A percentile compares a stretch with the other conserved stretches of the same genome.
These are phyloP conservation scores for Dipus sagitta DNA, from an alignment of 2,797 vertebrate species.

Conservation along the genomic window DNA sequence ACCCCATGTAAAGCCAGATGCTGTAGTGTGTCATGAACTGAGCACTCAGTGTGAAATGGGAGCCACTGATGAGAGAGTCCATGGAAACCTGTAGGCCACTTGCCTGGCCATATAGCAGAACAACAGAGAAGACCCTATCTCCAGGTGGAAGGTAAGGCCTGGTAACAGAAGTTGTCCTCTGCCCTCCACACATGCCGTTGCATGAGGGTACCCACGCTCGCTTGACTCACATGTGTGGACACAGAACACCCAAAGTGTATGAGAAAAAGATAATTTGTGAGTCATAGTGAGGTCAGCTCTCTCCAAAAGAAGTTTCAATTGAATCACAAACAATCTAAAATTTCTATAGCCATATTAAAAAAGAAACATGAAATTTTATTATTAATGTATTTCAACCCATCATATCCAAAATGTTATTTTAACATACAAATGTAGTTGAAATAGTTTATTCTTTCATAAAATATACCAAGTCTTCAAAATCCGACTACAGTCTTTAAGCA, in stretches of 20 bases:
- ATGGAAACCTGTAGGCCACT: too few relatives aligned
- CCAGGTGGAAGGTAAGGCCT: too few relatives aligned
- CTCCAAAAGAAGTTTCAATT: conserved; percentile 7
- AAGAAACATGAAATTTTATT: conserved; percentile 48
- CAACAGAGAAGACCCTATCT: too few relatives aligned
- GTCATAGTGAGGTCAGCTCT: background rate
- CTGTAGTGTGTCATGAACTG: too few relatives aligned
- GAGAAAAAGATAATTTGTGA: background rate
- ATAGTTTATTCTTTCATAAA: background rate
- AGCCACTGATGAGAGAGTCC: too few relatives aligned
- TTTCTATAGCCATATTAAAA: conserved; percentile 39
- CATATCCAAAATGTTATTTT: conserved; percentile 45
- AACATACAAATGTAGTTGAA: conserved; percentile 8
- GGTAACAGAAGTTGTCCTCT: too few relatives aligned
- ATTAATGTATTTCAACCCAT: background rate
- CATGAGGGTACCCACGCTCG: too few relatives aligned
- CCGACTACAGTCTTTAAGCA: conserved; percentile 9
- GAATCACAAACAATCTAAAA: conserved; percentile 39
- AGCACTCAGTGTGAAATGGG: too few relatives aligned
- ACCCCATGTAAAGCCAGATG: too few relatives aligned
- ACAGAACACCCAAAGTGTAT: too few relatives aligned
- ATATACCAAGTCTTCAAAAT: conserved; percentile 1
- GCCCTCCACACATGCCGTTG: too few relatives aligned
- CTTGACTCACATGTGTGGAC: background rate
- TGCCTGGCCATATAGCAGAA: too few relatives aligned